Conservation (phyloP, 2,113 vertebrate species). For the Sylvia atricapilla region DNA sequence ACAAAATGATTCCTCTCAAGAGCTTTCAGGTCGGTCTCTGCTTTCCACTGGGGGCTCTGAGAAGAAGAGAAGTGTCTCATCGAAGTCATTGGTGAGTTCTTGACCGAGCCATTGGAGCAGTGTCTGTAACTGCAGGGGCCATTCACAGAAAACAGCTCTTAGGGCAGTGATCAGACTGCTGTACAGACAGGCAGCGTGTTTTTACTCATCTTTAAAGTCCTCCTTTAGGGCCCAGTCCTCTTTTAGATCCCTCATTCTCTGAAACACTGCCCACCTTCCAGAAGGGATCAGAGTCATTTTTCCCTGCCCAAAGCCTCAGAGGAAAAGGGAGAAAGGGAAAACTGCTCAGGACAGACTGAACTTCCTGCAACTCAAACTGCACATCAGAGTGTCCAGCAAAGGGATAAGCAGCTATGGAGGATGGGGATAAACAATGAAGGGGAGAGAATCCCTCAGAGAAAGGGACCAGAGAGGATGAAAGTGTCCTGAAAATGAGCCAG, state of each 20-base stretch:
- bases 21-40: not conserved
- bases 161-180: not conserved
- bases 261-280: not conserved
- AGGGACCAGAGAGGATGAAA: not conserved
- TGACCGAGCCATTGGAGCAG: not conserved
- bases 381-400: not conserved
- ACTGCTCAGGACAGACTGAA: not conserved
- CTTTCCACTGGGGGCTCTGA: not conserved
- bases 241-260: not conserved
- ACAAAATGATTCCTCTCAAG: not conserved
- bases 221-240: not conserved
- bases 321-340: not conserved
- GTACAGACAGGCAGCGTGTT: rapidly evolving
- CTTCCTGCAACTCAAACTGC: not conserved
- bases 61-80: not conserved
- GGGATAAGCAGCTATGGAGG: not conserved
- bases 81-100: not conserved
- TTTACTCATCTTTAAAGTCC: not conserved
- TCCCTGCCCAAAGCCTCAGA: not conserved
- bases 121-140: not conserved
- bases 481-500: not conserved
- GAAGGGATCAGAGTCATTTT: not conserved
- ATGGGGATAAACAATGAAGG: not conserved
- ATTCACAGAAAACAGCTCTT: not conserved
- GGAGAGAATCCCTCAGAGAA: not conserved